Conservation (phyloP, 2,797 vertebrate genomes). For the Sitta carolinensis region DNA sequence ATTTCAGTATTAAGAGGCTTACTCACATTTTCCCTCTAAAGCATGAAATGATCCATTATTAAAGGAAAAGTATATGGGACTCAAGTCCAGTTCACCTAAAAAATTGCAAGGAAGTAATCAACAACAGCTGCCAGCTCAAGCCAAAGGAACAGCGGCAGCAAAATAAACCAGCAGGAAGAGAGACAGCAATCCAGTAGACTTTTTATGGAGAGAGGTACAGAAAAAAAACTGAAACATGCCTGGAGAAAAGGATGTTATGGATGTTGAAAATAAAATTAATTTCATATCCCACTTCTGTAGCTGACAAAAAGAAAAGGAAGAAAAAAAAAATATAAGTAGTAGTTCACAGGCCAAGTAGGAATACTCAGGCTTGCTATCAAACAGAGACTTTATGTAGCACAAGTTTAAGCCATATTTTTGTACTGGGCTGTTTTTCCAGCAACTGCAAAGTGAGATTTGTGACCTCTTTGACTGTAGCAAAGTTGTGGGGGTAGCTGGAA, state of each 20-base stretch:
- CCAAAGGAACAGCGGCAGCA: background rate
- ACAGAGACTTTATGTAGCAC: background rate
- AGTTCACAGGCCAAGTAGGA: background rate
- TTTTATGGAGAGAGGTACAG: background rate
- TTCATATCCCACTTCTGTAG: background rate
- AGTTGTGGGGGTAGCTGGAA: background rate
- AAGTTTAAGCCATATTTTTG: background rate
- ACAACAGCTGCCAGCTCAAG: background rate
- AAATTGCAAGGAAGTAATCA: background rate
- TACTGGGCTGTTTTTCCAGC: background rate
- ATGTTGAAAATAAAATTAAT: background rate
- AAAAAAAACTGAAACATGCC: background rate
- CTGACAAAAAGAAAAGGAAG: background rate
- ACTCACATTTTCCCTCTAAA: background rate
- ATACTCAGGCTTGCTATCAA: background rate
- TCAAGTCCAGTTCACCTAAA: background rate
- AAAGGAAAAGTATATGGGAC: background rate
- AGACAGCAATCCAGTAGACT: background rate
- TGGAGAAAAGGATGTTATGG: background rate
- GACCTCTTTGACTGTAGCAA: background rate
- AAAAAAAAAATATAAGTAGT: background rate
- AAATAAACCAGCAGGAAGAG: background rate
- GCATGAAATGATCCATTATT: background rate
- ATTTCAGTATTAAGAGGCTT: background rate
- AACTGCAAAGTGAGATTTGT: background rate